Evolutionary conservation across 2,113 vertebrate genomes (phyloP).

Genomic region (Muntiacus reevesi): DNA sequence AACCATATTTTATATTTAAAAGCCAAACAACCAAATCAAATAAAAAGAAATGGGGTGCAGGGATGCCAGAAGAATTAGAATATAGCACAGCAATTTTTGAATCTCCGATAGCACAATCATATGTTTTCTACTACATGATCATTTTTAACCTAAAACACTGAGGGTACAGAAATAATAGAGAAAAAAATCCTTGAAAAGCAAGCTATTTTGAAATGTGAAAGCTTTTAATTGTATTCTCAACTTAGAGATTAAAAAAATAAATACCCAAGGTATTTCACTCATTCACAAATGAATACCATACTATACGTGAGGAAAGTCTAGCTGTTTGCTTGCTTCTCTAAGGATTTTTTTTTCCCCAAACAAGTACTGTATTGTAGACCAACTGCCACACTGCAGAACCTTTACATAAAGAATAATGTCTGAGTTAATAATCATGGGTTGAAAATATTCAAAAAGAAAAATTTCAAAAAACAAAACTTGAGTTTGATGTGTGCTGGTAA

Average conservation of each 20-base stretch:
- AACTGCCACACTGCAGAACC: not conserved
- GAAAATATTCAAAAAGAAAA: not conserved
- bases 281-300: not conserved
- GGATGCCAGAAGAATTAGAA: not conserved
- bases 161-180: not conserved
- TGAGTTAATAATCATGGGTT: not conserved
- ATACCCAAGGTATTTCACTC: not conserved
- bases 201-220: not conserved
- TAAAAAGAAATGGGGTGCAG: not conserved
- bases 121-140: not conserved
- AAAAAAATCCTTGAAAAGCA: constrained; percentile 8
- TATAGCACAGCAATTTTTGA: not conserved
- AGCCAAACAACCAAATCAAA: not conserved
- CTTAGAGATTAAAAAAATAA: not conserved
- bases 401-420: not conserved
- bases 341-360: not conserved
- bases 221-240: not conserved
- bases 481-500: not conserved
- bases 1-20: not conserved
- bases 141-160: not conserved
- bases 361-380: not conserved
- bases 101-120: not conserved
- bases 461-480: not conserved
- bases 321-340: not conserved
- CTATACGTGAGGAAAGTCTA: not conserved